phyloP scores from a whole-genome alignment of 1,140 invertebrate genomes.

The Polyergus mexicanus region DNA sequence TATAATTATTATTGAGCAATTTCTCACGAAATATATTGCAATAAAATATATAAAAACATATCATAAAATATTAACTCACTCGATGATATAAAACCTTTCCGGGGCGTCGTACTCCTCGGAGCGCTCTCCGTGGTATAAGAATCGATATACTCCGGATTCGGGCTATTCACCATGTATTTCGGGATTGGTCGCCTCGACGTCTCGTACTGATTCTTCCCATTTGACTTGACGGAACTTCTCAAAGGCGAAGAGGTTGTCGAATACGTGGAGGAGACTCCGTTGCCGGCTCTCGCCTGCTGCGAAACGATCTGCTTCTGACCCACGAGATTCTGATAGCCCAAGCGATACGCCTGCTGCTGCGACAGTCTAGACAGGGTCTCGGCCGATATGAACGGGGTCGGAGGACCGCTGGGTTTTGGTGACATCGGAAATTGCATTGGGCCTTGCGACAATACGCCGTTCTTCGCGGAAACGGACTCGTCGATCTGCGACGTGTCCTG shows the following conservation, averaged over 20 bases:
- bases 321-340: conserved; percentile 71
- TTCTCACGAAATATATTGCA: conserved; percentile 69
- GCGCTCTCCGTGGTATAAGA: conserved; percentile 66
- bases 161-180: conserved; percentile 79
- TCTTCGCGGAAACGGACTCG: conserved; percentile 42
- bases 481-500: conserved; percentile 34
- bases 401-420: neutral
- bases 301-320: conserved; percentile 45
- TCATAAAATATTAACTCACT: conserved; percentile 59
- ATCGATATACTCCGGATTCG: conserved; percentile 79
- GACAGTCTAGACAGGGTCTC: conserved; percentile 61
- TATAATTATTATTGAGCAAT: conserved; percentile 49
- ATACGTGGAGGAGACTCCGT: neutral
- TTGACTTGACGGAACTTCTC: neutral
- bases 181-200: conserved; percentile 14
- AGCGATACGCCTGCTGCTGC: conserved; percentile 68
- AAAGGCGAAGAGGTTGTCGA: conserved; percentile 3
- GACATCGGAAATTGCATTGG: conserved; percentile 81
- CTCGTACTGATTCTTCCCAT: neutral
- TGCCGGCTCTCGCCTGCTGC: conserved; percentile 33
- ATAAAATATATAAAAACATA: conserved; percentile 60
- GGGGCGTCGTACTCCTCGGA: neutral
- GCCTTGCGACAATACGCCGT: conserved; percentile 78
- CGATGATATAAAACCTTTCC: neutral
- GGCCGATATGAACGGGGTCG: conserved; percentile 59